Evolutionary conservation across 2,797 vertebrate genomes (phyloP).

Genomic region (Phyllotis vaccarum): DNA sequence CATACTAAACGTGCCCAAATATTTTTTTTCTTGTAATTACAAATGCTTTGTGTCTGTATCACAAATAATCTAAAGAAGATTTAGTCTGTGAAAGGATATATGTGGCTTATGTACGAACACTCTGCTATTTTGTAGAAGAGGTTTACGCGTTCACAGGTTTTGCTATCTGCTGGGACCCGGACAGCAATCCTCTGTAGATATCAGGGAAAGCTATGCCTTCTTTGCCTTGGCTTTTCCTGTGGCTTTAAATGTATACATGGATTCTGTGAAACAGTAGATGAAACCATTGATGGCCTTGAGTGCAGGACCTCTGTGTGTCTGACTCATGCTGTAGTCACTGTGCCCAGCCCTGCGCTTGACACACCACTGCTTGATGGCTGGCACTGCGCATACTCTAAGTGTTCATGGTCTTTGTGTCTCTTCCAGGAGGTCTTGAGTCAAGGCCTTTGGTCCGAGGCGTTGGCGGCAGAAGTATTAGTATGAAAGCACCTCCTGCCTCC

Average conservation of each 20-base stretch:
- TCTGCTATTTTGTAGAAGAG: background rate
- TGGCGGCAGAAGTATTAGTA: conserved; percentile 92
- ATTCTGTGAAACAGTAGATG: background rate
- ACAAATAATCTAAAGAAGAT: background rate
- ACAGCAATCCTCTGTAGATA: background rate
- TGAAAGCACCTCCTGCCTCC: conserved; percentile 88
- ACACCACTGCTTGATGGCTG: background rate
- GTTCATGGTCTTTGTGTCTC: conserved; percentile 35
- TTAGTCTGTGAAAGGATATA: background rate
- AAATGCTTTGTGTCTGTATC: background rate
- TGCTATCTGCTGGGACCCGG: background rate
- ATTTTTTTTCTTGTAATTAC: background rate
- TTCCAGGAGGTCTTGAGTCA: conserved; percentile 90
- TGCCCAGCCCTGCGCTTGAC: rapidly evolving
- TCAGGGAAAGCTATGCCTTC: background rate
- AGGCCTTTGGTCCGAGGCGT: conserved; percentile 88
- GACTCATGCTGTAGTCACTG: background rate
- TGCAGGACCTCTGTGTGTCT: background rate
- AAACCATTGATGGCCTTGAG: background rate
- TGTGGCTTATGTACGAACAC: background rate
- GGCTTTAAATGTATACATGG: background rate
- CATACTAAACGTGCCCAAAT: background rate
- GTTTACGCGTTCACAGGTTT: background rate
- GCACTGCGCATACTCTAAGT: rapidly evolving
- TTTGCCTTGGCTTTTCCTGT: background rate